These are phyloP conservation scores for Solea senegalensis DNA, from an alignment of 2,113 vertebrate genomes.

Conservation along the genomic window DNA sequence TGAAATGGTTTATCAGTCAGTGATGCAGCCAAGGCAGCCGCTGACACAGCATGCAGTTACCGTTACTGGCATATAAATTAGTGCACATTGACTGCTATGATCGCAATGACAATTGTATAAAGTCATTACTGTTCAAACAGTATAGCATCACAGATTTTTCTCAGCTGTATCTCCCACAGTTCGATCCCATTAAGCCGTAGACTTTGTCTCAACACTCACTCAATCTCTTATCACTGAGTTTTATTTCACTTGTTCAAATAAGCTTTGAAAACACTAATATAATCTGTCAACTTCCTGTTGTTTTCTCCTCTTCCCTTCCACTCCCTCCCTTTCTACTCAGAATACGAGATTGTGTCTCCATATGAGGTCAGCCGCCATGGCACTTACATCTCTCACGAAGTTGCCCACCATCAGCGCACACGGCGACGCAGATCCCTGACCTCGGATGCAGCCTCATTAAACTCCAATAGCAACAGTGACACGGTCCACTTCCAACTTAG, in stretches of 20 bases:
- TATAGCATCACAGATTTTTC: background rate
- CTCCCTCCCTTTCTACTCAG: slow-evolving; percentile 66
- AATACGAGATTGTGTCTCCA: slow-evolving; percentile 87
- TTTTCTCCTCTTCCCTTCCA: background rate
- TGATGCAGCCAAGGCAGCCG: slow-evolving; percentile 17
- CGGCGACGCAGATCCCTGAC: slow-evolving; percentile 69
- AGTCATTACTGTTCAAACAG: background rate
- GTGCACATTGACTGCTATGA: slow-evolving; percentile 2
- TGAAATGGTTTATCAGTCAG: background rate
- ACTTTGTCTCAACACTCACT: no score
- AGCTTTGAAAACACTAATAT: no score
- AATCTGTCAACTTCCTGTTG: background rate
- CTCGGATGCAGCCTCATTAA: slow-evolving; percentile 25
- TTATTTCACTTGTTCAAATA: no score
- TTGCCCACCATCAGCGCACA: slow-evolving; percentile 81
- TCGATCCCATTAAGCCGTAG: background rate
- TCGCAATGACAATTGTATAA: slow-evolving; percentile 10
- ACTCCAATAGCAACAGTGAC: slow-evolving; percentile 9
- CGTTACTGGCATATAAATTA: slow-evolving; percentile 26
- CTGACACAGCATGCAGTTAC: slow-evolving; percentile 21
- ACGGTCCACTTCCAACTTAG: slow-evolving; percentile 82
- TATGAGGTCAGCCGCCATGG: slow-evolving; percentile 86
- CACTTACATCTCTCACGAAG: slow-evolving; percentile 82
- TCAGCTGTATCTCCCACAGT: background rate
- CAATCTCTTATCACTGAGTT: no score